Base-by-base conservation (phyloP, 1,140 invertebrate genomes). In the Drosophila sulfurigaster region DNA sequence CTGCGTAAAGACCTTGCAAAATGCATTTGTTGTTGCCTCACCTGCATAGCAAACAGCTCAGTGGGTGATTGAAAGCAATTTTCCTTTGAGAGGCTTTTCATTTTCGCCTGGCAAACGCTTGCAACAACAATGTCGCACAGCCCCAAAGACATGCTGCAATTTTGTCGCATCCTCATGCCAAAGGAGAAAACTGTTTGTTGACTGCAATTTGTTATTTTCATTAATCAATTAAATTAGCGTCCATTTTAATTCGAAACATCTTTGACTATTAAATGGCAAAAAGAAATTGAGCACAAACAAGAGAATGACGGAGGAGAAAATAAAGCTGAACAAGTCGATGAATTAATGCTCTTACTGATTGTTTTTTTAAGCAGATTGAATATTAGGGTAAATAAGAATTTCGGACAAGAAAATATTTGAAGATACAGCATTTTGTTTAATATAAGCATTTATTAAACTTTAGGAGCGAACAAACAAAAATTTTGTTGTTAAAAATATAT, bases 161-260 rank as follows among this genome's bases (percentile, higher is more conserved):
- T 38, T 30, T 28, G 10, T 51, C 13, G 45, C 52, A 56, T 66
- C 5, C 62, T 28, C 10, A 38, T 41, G 10, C 20, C 49, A 10
- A 30, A 28, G 20, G 8, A 28, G 16, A 25, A 49, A 25, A 11
- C 20, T 25, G 8, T 11, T 67, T 64, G n/a, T 35, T 48, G 35
- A 8, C 35, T 43, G 38, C 8, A 20, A 30, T 59, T 71, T 52
- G 60, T 45, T 66, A 64, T 73, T 78, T 79, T 73, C 56, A 64
- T 57, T 46, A 67, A 71, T 78, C 58, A 78, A 88, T 90, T 80
- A 68, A 73, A 83, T 82, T 68, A 67, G 20, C 64, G 49, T 70
- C 60, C 54, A 78, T 79, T 90, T 79, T 25, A 78, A 81, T 75
- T 71, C 60, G 69, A 82, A 45, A 25, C 70, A 58, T 51, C 38